phyloP scores from a whole-genome alignment of 2,888 invertebrate genomes.

The Drosophila ezoana region DNA sequence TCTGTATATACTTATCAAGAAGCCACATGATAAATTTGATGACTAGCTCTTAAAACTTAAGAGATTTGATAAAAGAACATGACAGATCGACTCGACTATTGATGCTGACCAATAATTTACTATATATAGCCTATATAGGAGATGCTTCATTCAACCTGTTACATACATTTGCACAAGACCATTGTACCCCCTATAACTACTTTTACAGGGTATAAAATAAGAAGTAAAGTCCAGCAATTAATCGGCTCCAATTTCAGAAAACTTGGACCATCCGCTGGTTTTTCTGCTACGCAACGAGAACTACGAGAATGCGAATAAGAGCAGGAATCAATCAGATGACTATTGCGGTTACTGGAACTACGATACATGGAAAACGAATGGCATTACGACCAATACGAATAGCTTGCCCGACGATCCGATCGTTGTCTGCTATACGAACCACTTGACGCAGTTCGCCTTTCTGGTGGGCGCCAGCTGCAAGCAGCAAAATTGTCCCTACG shows the following conservation, averaged over 20 bases:
- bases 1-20: too few relatives aligned
- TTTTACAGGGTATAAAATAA: too few relatives aligned
- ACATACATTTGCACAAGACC: too few relatives aligned
- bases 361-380: slow-evolving; percentile 15
- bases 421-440: slow-evolving; percentile 28
- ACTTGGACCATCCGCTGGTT: slow-evolving; percentile 10
- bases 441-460: slow-evolving; percentile 42
- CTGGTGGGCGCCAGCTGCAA: slow-evolving; percentile 33
- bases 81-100: too few relatives aligned
- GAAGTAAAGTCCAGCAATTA: too few relatives aligned
- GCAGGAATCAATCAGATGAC: not conserved
- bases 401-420: slow-evolving; percentile 8
- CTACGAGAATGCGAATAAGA: not conserved
- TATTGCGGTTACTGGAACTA: slow-evolving; percentile 44
- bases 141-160: too few relatives aligned
- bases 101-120: too few relatives aligned
- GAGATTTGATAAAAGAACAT: too few relatives aligned
- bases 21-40: too few relatives aligned
- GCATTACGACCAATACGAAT: slow-evolving; percentile 4
- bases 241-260: not conserved
- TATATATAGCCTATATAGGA: too few relatives aligned
- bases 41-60: too few relatives aligned
- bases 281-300: slow-evolving; percentile 27
- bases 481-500: slow-evolving; percentile 8
- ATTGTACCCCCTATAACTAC: too few relatives aligned